Conservation (phyloP, 2,888 invertebrate species). For the Luperina testacea region DNA sequence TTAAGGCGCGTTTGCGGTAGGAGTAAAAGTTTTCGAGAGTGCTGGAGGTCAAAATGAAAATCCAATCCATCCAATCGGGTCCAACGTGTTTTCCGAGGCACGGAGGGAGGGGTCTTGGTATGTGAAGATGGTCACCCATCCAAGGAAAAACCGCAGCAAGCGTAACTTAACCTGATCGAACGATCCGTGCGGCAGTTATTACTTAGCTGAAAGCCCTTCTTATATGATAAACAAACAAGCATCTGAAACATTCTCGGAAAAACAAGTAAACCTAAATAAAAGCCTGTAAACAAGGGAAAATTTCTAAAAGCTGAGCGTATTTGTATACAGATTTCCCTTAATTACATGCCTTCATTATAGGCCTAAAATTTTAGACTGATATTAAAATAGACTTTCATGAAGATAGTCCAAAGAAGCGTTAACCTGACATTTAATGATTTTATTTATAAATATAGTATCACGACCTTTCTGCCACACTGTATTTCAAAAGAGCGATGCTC, state of each 20-base stretch:
- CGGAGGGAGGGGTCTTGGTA: too few relatives aligned
- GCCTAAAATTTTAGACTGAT: slow-evolving; percentile 29
- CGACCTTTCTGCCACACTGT: slow-evolving; percentile 29
- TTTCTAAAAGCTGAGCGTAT: slow-evolving; percentile 15
- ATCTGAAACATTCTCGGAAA: background rate
- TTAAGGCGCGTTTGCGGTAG: too few relatives aligned
- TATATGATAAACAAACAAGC: background rate
- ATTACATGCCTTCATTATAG: slow-evolving; percentile 9
- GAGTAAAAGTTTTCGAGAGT: too few relatives aligned
- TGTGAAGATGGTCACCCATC: too few relatives aligned
- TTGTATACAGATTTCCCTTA: slow-evolving; percentile 18
- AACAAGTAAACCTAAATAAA: slow-evolving; percentile 3
- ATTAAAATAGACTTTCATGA: slow-evolving; percentile 37
- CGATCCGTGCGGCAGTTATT: too few relatives aligned
- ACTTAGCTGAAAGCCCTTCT: too few relatives aligned
- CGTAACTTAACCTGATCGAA: too few relatives aligned
- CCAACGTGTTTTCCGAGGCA: too few relatives aligned
- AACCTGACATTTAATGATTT: slow-evolving; percentile 40
- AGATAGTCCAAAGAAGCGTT: slow-evolving; percentile 27
- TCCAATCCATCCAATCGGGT: too few relatives aligned
- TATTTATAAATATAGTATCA: slow-evolving; percentile 31
- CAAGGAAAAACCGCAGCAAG: too few relatives aligned
- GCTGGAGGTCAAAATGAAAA: too few relatives aligned
- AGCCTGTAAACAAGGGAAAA: background rate
- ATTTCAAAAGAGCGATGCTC: slow-evolving; percentile 17